These are phyloP conservation scores for Chymomyza procnemis DNA, from an alignment of 2,888 invertebrate genomes.

Conservation along the genomic window DNA sequence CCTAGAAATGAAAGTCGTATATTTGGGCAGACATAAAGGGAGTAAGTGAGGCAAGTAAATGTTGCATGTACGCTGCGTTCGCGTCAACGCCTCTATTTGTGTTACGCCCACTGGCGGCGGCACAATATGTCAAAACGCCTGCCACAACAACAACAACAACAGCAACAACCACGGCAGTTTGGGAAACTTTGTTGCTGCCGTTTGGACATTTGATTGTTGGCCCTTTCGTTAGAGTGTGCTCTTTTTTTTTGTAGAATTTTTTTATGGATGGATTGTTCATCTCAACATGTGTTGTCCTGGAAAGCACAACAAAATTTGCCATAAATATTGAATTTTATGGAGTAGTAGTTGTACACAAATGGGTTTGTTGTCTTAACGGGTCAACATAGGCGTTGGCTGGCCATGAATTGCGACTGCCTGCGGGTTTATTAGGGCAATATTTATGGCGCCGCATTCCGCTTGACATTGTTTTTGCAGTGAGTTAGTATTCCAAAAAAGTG, in stretches of 20 bases:
- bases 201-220: not conserved
- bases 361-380: constrained; percentile 8
- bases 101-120: constrained; percentile 49
- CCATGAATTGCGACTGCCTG: not conserved
- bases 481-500: not conserved
- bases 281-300: constrained; percentile 37
- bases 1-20: constrained; percentile 57
- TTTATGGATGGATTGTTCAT: constrained; percentile 25
- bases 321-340: constrained; percentile 69
- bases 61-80: constrained; percentile 25
- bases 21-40: constrained; percentile 23
- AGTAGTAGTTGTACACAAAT: constrained; percentile 48
- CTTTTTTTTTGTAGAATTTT: not conserved
- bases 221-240: not conserved
- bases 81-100: constrained; percentile 67
- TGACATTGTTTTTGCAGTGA: not conserved
- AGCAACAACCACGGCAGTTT: constrained; percentile 7
- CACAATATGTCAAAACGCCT: constrained; percentile 56
- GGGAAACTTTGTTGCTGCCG: not conserved
- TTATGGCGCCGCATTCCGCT: not conserved
- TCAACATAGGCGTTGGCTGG: not conserved
- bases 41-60: constrained; percentile 32
- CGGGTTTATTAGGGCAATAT: constrained; percentile 1
- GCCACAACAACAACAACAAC: constrained; percentile 40
- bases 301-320: constrained; percentile 35